Evolutionary conservation across 2,113 vertebrate genomes (phyloP).

Genomic region (Tylochromis polylepis): DNA sequence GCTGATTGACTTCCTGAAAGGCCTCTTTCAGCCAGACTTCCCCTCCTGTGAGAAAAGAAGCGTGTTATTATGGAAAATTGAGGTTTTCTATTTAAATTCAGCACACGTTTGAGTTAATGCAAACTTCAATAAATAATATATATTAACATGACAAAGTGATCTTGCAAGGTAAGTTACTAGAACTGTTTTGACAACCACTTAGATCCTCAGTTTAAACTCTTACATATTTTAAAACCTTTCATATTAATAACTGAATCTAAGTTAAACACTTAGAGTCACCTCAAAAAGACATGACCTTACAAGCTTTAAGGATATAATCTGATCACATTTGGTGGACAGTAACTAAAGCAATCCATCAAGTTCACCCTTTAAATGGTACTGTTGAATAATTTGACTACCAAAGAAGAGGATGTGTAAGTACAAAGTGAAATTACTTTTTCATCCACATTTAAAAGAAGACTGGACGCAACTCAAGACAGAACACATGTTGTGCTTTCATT

Average conservation of each 20-base stretch:
- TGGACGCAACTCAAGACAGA: background rate
- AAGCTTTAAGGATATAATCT: background rate
- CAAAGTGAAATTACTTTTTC: background rate
- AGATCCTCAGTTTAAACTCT: background rate
- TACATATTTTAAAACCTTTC: background rate
- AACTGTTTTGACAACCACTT: background rate
- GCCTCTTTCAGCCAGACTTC: conserved; percentile 69
- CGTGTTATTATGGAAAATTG: background rate
- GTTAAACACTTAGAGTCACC: background rate
- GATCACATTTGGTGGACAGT: background rate
- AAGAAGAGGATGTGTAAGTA: background rate
- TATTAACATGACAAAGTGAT: background rate
- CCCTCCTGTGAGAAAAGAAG: conserved; percentile 61
- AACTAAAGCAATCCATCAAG: background rate
- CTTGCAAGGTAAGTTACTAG: background rate
- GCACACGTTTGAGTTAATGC: background rate
- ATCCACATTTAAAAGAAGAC: background rate
- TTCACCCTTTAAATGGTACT: background rate
- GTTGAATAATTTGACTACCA: background rate
- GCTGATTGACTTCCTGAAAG: conserved; percentile 49
- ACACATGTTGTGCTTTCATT: background rate
- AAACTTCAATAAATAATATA: background rate
- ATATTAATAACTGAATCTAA: background rate
- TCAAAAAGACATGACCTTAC: background rate
- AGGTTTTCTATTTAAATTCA: background rate